Evolutionary conservation across 2,797 vertebrate species (phyloP), one percentile per base, ranked within the genome.

Genomic region (Peromyscus aztecus): DNA sequence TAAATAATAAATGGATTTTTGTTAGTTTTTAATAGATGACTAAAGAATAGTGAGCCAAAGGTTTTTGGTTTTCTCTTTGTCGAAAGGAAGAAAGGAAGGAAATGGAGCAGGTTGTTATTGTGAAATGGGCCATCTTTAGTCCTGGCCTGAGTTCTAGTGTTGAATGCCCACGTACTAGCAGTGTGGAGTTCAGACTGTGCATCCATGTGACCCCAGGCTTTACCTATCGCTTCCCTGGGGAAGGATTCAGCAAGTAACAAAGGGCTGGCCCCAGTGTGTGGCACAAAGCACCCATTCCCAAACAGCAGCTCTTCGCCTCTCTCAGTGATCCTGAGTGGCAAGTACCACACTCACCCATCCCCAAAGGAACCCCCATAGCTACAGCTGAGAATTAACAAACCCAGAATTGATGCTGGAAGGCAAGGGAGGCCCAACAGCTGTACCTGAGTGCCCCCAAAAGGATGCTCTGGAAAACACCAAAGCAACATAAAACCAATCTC

Each of bases 381-480:
- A 29, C n/a, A 57, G 57, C 63, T 31, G 2, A 61, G 40, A 43
- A 16, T 23, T 31, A 59, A 83, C 31, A 63, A 52, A 82, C 63
- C 91, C 75, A 59, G 80, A 61, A 77, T 9, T 57, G 95, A 94
- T 83, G 91, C 77, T 65, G 43, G 85, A 95, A 96, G 94, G 75
- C 93, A 91, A 82, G 29, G 67, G 80, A 80, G 0, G 0, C 23
- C 67, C n/a, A n/a, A 23, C 94, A 88, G 97, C 97, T 98, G 69
- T 98, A 96, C 98, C 98, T 95, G 98, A 98, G 98, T 96, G 98
- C 98, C 98, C 98, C 98, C 98, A 96, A 86, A 97, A 98, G 98
- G 98, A 97, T 57, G 57, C 29, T 98, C 95, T 84, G 52, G 89
- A 90, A 92, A 98, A 91, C 57, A 82, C 97, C 63, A 83, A 12